Base-by-base conservation (phyloP, 2,113 vertebrate species). In the Aldabrachelys gigantea region DNA sequence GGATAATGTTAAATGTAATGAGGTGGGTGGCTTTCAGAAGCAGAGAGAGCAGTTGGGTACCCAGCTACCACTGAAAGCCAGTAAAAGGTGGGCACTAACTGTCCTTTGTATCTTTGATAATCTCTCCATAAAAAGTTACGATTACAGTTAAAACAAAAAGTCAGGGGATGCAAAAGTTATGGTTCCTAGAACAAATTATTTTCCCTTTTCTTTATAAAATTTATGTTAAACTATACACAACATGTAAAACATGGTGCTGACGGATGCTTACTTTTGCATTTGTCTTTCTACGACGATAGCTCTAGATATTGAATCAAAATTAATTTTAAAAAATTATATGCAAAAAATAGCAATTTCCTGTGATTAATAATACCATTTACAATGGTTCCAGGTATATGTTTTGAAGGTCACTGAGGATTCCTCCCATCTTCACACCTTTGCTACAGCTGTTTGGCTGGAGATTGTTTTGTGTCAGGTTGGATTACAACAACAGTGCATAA, bases 91-190 rank as follows among this genome's bases (percentile, higher is more conserved):
- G 16, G 38, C 17, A 86, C 5, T 87, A 76, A 80, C 76, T 56
- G 24, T 82, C 85, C 29, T 65, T 35, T 75, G 31, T 52, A 49
- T 94, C 87, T 49, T 85, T 76, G 41, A 47, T 27, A 44, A 78
- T 38, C 38, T 47, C 75, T 47, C 75, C 41, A 47, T 27, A 27
- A 16, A 78, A 47, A 44, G 25, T 25, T 16, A 86, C 24, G 24
- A 91, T 76, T 86, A 82, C 87, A 82, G 1, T 0, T 38, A 22
- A 72, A 38, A 38, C 65, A 72, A 69, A 72, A 69, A 97, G 35
- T 25, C 72, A 96, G 65, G 27, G 13, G 41, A 92, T 88, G 69
- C 25, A 52, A 84, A 72, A 72, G 21, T 84, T 11, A 82, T 92
- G 56, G 5, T 85, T 13, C 11, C 21, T 82, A n/a, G 54, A 90